phyloP scores from a whole-genome alignment of 30 jellyfish, hydroid and myxozoan genomes.

The Catostylus mosaicus region DNA sequence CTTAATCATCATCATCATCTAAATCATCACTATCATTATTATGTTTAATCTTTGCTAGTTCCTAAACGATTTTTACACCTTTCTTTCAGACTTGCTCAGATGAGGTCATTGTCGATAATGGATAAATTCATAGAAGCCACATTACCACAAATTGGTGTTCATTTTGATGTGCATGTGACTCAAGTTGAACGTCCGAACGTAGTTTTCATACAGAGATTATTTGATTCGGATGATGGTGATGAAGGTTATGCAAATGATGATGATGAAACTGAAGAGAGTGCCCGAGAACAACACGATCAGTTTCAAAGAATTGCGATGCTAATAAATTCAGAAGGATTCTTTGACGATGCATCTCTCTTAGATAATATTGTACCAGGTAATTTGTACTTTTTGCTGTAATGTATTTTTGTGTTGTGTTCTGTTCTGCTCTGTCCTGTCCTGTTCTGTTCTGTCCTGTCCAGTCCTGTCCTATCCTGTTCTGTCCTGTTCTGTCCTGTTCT shows the following conservation, averaged over 20 bases:
- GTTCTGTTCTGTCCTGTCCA: neutral
- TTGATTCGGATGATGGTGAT: slow-evolving; percentile 33
- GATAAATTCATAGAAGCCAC: slow-evolving; percentile 25
- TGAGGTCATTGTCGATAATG: slow-evolving; percentile 1
- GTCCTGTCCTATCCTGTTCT: neutral
- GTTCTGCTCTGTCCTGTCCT: neutral
- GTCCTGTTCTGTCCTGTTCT: too few species aligned
- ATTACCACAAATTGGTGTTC: slow-evolving; percentile 78
- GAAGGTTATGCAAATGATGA: slow-evolving; percentile 28
- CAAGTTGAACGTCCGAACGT: slow-evolving; percentile 78
- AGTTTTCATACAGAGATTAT: slow-evolving; percentile 74
- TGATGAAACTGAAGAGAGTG: slow-evolving; percentile 59
- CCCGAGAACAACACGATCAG: slow-evolving; percentile 47
- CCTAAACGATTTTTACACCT: neutral
- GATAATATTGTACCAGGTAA: neutral
- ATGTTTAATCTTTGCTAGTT: neutral
- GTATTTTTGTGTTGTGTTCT: too few species aligned
- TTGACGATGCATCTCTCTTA: slow-evolving; percentile 20
- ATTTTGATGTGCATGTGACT: slow-evolving; percentile 82
- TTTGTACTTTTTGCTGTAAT: neutral
- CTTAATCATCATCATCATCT: slow-evolving; percentile 16
- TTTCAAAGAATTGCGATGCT: slow-evolving; percentile 1
- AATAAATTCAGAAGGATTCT: slow-evolving; percentile 49
- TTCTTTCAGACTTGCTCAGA: slow-evolving; percentile 18
- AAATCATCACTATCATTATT: neutral